Percentiles rank a stretch among this genome's conserved stretches.
Evolutionary conservation across 2,113 vertebrate species (phyloP).

Genomic region (Scomber japonicus): DNA sequence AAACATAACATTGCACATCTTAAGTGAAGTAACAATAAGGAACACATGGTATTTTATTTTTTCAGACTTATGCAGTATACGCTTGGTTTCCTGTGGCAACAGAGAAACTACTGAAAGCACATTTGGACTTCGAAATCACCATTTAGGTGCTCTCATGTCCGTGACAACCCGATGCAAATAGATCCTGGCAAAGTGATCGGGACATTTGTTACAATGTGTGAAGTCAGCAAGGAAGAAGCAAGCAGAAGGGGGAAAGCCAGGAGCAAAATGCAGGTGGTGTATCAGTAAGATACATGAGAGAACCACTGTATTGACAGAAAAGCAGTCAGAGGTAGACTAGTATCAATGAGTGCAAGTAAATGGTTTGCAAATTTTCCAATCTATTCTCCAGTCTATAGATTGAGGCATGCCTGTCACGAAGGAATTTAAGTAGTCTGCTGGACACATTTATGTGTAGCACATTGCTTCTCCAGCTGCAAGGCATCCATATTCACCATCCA

Average conservation of each 20-base stretch:
- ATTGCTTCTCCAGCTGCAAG: slow-evolving; percentile 47
- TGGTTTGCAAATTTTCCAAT: background rate
- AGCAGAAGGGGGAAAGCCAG: slow-evolving; percentile 1
- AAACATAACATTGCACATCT: too few relatives aligned
- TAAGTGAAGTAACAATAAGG: too few relatives aligned
- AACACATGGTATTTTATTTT: background rate
- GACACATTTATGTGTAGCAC: slow-evolving; percentile 25
- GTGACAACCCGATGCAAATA: slow-evolving; percentile 14
- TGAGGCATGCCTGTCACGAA: background rate
- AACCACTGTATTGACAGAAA: background rate
- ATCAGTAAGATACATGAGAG: slow-evolving; percentile 2
- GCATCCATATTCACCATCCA: slow-evolving; percentile 25
- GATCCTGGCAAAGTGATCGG: slow-evolving; percentile 2
- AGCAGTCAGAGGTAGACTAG: background rate
- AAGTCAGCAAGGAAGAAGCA: background rate
- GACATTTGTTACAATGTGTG: slow-evolving; percentile 25
- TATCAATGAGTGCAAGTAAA: background rate
- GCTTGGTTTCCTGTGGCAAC: background rate
- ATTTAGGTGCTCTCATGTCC: slow-evolving; percentile 12
- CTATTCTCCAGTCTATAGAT: background rate
- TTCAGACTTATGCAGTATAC: background rate
- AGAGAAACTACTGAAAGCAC: background rate
- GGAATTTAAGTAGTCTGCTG: slow-evolving; percentile 14
- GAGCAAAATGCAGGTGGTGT: slow-evolving; percentile 31
- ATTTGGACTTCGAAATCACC: background rate